Base-by-base conservation (phyloP, 1,140 invertebrate genomes). In the Liolophura sinensis region DNA sequence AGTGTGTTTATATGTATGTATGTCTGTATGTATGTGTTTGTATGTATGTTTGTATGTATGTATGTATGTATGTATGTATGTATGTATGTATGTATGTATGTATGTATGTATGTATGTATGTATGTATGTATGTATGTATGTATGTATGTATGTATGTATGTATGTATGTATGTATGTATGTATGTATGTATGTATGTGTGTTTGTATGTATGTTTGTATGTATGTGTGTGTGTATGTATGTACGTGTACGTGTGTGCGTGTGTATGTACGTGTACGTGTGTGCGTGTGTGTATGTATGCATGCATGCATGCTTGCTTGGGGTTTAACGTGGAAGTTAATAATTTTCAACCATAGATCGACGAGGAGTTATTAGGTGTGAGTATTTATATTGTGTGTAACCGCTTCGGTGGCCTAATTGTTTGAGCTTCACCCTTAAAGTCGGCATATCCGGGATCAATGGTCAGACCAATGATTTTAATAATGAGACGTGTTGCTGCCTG, bases 1-100 rank as follows among this genome's bases (percentile, higher is more conserved):
- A 12, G 22, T 15, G 55, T 56, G 12, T 56, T 12, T 14, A 24
- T 24, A 22, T 12, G 55, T 56, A 15, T 22, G 55, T 56, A 24
- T 56, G 55, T 56, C 18, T 56, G 55, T 56, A 24, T 56, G 55
- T 56, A 24, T 56, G 55, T 56, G 14, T 56, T 16, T 56, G 55
- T 15, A 24, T 56, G 55, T 24, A 22, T 56, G 55, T 22, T 14
- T 56, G 55, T 56, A 24, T 22, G 55, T 56, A 24, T 56, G 55
- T 15, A 24, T 56, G 55, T 22, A 22, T 56, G 55, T 56, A 24
- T 56, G 55, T 56, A 24, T 15, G 55, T 56, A 12, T 22, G 22
- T 22, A 24, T 22, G 22, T n/a, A 24, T 56, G 12, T 22, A 24
- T 56, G 55, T 22, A 56, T 15, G 55, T 56, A 22, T 56, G 55